phyloP scores from a whole-genome alignment of 2,113 vertebrate genomes.

The Coturnix japonica region DNA sequence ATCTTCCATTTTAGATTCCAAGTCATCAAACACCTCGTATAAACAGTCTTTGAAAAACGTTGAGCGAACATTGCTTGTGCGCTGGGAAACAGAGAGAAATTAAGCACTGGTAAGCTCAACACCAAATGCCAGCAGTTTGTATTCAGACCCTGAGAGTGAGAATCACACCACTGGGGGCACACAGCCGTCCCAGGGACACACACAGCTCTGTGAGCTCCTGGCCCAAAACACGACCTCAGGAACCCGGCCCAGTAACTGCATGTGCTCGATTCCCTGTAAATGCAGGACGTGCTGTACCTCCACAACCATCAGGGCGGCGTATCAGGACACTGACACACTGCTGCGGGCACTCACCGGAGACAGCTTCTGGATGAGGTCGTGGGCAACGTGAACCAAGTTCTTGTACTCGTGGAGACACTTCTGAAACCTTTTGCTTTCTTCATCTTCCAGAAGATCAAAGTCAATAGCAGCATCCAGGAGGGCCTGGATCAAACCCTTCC shows the following conservation, averaged over 20 bases:
- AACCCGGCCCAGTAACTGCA: neutral
- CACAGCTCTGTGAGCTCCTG: neutral
- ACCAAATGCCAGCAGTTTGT: neutral
- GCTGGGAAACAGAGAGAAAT: slow-evolving; percentile 69
- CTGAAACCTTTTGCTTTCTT: slow-evolving; percentile 92
- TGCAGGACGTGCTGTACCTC: neutral
- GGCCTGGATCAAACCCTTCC: slow-evolving; percentile 96
- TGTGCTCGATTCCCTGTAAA: neutral
- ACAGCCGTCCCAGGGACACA: too few species aligned
- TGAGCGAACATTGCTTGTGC: slow-evolving; percentile 92
- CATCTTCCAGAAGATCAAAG: slow-evolving; percentile 94
- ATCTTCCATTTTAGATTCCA: slow-evolving; percentile 96
- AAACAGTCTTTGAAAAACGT: slow-evolving; percentile 98
- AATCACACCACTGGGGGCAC: too few species aligned
- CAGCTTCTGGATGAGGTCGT: slow-evolving; percentile 98
- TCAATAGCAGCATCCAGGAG: slow-evolving; percentile 93
- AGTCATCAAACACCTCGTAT: slow-evolving; percentile 94
- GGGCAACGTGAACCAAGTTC: slow-evolving; percentile 93
- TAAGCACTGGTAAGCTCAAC: neutral
- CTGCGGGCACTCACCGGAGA: slow-evolving; percentile 86
- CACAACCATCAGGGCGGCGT: accelerated
- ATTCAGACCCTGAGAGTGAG: neutral
- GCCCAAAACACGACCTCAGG: neutral
- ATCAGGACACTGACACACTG: accelerated
- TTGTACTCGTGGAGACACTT: slow-evolving; percentile 94